phyloP scores from a whole-genome alignment of 2,113 vertebrate genomes.

The Burhinus bistriatus region DNA sequence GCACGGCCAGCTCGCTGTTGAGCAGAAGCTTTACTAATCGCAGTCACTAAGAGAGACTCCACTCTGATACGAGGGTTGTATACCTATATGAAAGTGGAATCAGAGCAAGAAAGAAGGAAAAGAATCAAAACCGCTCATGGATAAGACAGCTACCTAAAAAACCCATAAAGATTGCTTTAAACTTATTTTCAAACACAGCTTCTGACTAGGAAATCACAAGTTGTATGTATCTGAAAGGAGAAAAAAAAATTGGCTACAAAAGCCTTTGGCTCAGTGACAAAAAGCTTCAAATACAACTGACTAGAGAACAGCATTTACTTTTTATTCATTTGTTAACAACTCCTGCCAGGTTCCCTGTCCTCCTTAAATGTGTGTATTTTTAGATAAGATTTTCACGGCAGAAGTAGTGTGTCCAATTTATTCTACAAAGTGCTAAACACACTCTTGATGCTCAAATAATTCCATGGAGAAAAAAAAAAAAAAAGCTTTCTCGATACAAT shows the following conservation, averaged over 20 bases:
- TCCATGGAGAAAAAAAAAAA: neutral
- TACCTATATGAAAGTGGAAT: conserved; percentile 74
- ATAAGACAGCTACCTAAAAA: neutral
- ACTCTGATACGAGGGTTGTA: conserved; percentile 98
- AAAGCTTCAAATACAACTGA: neutral
- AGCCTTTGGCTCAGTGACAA: neutral
- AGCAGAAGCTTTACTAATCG: conserved; percentile 97
- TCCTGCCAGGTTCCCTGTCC: neutral
- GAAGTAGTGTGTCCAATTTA: neutral
- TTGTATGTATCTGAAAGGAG: neutral
- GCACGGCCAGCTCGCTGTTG: conserved; percentile 98
- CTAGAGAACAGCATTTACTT: neutral
- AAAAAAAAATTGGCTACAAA: neutral
- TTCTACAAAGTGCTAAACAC: neutral
- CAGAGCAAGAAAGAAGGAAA: neutral
- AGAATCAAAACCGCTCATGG: neutral
- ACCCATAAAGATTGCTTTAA: neutral
- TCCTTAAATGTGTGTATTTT: neutral
- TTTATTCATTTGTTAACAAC: neutral
- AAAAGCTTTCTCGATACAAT: neutral
- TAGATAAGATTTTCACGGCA: neutral
- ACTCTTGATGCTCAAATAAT: neutral
- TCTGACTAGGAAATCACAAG: neutral
- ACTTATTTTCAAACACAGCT: neutral
- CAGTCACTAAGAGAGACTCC: conserved; percentile 95